Conservation (phyloP, 2,797 vertebrate genomes). For the Tokudaia tokunoshimensis region DNA sequence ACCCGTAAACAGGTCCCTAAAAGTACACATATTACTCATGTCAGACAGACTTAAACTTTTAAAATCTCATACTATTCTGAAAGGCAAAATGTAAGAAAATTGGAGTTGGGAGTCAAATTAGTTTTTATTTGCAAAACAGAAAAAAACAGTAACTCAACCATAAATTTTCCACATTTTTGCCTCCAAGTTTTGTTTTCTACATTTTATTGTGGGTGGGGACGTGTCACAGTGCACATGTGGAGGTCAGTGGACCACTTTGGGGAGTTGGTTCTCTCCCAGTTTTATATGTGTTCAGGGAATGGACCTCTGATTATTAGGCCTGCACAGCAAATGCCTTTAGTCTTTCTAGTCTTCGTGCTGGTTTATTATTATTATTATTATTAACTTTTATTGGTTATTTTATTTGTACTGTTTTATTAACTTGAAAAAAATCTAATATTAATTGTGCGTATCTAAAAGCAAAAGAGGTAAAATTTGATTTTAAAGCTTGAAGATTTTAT, state of each 20-base stretch:
- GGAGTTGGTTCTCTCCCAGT: too few species aligned
- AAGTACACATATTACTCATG: background rate
- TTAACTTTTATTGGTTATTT: too few species aligned
- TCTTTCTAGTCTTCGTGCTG: background rate
- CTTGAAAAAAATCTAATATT: conserved; percentile 18
- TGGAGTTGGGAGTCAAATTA: background rate
- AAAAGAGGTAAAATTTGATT: conserved; percentile 7
- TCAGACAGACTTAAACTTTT: conserved; percentile 9
- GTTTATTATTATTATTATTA: too few species aligned
- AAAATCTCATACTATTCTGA: background rate
- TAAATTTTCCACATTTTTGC: background rate
- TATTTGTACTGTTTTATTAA: background rate
- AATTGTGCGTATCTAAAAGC: background rate
- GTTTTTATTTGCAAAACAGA: background rate
- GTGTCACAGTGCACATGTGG: background rate
- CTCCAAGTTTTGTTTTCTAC: too few species aligned
- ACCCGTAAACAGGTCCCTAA: background rate
- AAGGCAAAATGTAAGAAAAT: conserved; percentile 14
- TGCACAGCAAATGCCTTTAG: background rate
- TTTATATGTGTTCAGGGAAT: background rate
- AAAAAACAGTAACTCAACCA: background rate
- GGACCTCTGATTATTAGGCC: background rate
- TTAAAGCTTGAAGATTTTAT: background rate
- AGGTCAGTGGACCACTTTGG: background rate
- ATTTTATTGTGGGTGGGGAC: background rate